Percentiles rank a stretch among this genome's conserved stretches.
Conservation (phyloP, 2,888 invertebrate genomes). For the Thysanoteuthis rhombus region DNA sequence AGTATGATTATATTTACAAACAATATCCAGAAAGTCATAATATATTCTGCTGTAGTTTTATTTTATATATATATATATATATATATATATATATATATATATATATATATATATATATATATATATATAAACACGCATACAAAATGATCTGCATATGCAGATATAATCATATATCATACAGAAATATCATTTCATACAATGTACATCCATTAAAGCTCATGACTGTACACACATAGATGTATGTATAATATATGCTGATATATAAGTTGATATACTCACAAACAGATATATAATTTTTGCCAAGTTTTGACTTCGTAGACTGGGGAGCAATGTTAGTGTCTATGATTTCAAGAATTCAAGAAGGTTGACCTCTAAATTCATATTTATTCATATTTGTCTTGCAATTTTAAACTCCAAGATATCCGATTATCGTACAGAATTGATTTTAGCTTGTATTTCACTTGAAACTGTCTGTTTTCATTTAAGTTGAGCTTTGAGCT, state of each 20-base stretch:
- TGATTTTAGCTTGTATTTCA: too few species aligned
- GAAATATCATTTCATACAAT: background rate
- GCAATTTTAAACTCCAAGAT: too few species aligned
- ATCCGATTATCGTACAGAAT: too few species aligned
- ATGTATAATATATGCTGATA: background rate
- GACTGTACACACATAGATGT: background rate
- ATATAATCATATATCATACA: background rate
- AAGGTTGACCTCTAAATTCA: too few species aligned
- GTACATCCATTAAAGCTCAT: background rate
- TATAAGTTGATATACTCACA: background rate
- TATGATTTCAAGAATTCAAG: background rate
- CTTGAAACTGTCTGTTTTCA: too few species aligned
- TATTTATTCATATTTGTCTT: too few species aligned
- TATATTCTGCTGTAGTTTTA: too few species aligned
- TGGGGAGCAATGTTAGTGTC: background rate
- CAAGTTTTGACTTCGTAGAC: background rate
- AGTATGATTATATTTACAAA: too few species aligned
- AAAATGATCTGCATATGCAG: background rate
- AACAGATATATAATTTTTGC: background rate
- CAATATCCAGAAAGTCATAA: too few species aligned
- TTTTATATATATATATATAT: background rate
- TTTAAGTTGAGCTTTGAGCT: too few species aligned
- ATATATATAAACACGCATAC: background rate
- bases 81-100: background rate
- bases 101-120: background rate